These are phyloP conservation scores for Clarias batrachus DNA, from an alignment of 2,113 vertebrate genomes.

Conservation along the genomic window DNA sequence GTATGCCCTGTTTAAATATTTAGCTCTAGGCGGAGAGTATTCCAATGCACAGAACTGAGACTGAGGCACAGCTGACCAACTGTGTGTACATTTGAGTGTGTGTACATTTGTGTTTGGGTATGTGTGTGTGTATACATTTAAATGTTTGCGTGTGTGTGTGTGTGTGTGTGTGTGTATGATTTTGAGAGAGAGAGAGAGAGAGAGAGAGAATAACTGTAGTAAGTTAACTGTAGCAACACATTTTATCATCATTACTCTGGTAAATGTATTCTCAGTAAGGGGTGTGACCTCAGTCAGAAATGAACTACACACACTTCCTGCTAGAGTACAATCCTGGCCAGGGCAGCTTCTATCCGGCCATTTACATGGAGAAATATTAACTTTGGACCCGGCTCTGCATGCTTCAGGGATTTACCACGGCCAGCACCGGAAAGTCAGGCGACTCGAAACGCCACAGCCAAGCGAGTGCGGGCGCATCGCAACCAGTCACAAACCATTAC, in stretches of 20 bases:
- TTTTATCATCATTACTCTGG: constrained; percentile 43
- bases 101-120: not conserved
- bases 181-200: constrained; percentile 23
- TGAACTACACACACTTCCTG: constrained; percentile 51
- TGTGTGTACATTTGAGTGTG: not conserved
- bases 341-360: constrained; percentile 51
- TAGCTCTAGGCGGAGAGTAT: constrained; percentile 50
- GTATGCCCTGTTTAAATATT: constrained; percentile 71
- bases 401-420: constrained; percentile 48
- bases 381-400: constrained; percentile 39
- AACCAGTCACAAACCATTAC: not conserved
- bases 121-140: not conserved
- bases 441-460: constrained; percentile 20
- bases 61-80: constrained; percentile 30
- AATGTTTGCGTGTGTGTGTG: not conserved
- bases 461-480: constrained; percentile 2
- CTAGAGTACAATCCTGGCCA: constrained; percentile 36
- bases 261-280: constrained; percentile 51
- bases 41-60: constrained; percentile 24
- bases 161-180: not conserved
- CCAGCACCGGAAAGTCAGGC: constrained; percentile 39
- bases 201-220: not conserved
- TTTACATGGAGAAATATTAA: constrained; percentile 49
- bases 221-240: constrained; percentile 35
- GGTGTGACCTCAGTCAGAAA: constrained; percentile 36